Percentiles rank a stretch among this genome's conserved stretches.
Conservation (phyloP, 1,140 invertebrate species). For the Sinella curviseta region DNA sequence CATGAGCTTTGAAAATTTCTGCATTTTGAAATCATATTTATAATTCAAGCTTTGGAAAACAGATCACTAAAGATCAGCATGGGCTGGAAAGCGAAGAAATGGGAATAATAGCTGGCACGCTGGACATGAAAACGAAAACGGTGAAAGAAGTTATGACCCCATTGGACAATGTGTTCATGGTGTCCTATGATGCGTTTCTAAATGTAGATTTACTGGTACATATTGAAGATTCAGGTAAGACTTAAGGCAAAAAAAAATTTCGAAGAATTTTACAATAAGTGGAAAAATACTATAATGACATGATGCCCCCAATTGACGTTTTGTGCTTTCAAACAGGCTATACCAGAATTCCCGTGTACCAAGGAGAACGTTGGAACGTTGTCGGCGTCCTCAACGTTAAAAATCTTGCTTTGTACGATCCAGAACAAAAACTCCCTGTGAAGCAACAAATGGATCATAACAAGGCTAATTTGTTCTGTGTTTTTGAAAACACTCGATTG, state of each 20-base stretch:
- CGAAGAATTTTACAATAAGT: neutral
- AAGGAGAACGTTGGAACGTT: conserved; percentile 59
- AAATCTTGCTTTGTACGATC: conserved; percentile 66
- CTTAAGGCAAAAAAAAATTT: neutral
- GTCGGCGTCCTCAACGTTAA: conserved; percentile 65
- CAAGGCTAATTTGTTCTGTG: conserved; percentile 61
- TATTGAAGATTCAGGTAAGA: conserved; percentile 57
- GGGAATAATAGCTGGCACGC: conserved; percentile 63
- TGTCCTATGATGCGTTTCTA: conserved; percentile 58
- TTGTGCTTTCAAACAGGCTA: conserved; percentile 57
- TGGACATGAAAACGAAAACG: conserved; percentile 59
- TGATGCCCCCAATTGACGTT: too few species aligned
- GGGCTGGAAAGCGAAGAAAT: conserved; percentile 61
- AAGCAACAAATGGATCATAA: conserved; percentile 64
- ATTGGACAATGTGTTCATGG: conserved; percentile 62
- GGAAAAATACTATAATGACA: neutral
- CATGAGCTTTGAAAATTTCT: neutral
- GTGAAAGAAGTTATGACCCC: conserved; percentile 63
- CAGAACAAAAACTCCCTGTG: conserved; percentile 65
- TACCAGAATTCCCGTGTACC: conserved; percentile 66
- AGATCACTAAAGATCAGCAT: conserved; percentile 49
- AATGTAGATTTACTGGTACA: conserved; percentile 64
- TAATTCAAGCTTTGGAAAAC: too few species aligned
- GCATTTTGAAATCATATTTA: neutral
- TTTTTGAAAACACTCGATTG: conserved; percentile 62